Conservation (phyloP, 2,113 vertebrate genomes). For the Carassius carassius region DNA sequence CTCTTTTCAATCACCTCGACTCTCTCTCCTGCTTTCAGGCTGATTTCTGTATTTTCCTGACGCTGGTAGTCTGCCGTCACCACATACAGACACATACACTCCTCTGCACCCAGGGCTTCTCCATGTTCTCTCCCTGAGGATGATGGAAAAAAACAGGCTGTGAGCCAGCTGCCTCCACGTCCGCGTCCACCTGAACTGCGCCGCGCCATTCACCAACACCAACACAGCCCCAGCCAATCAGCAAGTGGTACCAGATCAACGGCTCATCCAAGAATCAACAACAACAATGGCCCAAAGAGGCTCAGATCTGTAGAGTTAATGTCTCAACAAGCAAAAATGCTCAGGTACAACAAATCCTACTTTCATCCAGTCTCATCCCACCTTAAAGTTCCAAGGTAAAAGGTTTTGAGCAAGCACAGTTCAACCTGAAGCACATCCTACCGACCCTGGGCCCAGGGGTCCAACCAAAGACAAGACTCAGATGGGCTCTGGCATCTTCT, state of each 20-base stretch:
- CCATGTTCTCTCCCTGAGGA: conserved; percentile 94
- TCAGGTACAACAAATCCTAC: conserved; percentile 20
- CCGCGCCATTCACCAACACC: conserved; percentile 87
- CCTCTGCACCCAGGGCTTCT: conserved; percentile 96
- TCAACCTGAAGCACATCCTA: conserved; percentile 20
- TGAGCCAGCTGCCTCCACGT: conserved; percentile 97
- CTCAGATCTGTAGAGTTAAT: conserved; percentile 9
- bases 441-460: neutral
- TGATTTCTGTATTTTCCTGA: conserved; percentile 96
- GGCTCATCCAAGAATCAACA: conserved; percentile 86
- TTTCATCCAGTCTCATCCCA: conserved; percentile 3
- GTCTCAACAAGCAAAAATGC: conserved; percentile 1
- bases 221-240: conserved; percentile 82
- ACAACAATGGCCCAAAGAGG: neutral
- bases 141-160: conserved; percentile 96
- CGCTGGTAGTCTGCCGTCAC: conserved; percentile 96
- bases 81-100: conserved; percentile 78
- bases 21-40: conserved; percentile 91
- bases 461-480: conserved; percentile 20
- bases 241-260: conserved; percentile 83
- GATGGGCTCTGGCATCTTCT: neutral
- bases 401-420: conserved; percentile 11
- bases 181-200: conserved; percentile 86
- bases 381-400: conserved; percentile 8
- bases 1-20: conserved; percentile 99